Evolutionary conservation across 2,113 vertebrate species (phyloP).

Genomic region (Siniperca knerii): DNA sequence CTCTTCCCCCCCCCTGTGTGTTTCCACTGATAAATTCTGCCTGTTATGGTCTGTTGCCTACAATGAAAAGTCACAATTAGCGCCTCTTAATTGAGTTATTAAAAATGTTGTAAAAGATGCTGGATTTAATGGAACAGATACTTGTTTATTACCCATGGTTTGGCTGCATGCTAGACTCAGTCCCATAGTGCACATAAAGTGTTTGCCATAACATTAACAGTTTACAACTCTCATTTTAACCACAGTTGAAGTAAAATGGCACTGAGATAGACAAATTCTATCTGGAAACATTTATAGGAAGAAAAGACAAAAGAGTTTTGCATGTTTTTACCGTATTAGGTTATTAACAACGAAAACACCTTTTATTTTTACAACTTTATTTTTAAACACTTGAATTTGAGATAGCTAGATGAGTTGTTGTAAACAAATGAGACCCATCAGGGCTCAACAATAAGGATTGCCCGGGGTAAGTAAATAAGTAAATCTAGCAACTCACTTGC

Average conservation of each 20-base stretch:
- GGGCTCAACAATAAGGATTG: no score
- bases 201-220: background rate
- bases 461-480: no score
- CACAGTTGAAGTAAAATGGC: background rate
- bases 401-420: background rate
- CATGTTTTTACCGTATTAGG: background rate
- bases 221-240: background rate
- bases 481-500: no score
- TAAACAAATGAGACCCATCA: background rate
- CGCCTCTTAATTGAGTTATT: conserved; percentile 61
- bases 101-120: conserved; percentile 59
- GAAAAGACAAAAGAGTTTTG: background rate
- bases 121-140: conserved; percentile 59
- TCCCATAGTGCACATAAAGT: conserved; percentile 36
- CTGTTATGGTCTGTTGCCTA: conserved; percentile 40
- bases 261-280: fast-evolving
- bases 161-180: conserved; percentile 10
- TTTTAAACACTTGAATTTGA: background rate
- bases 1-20: background rate
- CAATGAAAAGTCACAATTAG: conserved; percentile 64
- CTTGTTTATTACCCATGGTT: conserved; percentile 37
- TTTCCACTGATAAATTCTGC: conserved; percentile 30
- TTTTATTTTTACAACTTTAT: background rate
- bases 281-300: background rate
- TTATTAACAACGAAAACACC: no score